A percentile compares a stretch with the other conserved stretches of the same genome.
Evolutionary conservation across 2,113 vertebrate genomes (phyloP).

Genomic region (Sturnira hondurensis): DNA sequence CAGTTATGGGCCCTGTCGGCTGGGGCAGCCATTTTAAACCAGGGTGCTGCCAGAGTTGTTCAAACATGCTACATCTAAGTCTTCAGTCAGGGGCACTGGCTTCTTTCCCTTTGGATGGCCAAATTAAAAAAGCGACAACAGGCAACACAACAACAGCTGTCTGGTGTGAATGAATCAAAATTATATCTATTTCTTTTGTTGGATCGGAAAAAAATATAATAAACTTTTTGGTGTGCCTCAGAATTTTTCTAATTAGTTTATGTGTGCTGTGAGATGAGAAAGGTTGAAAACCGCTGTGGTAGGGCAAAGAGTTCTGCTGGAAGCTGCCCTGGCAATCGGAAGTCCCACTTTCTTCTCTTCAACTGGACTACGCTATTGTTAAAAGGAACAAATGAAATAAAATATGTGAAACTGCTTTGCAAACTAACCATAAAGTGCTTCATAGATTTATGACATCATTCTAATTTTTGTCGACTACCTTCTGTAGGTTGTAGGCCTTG

Average conservation of each 20-base stretch:
- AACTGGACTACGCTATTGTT: not conserved
- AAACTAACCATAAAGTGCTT: conserved; percentile 38
- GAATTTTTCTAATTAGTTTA: not conserved
- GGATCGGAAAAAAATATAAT: not conserved
- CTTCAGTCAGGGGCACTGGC: not conserved
- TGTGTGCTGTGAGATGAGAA: not conserved
- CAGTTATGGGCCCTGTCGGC: conserved; percentile 11
- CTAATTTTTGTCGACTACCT: not conserved
- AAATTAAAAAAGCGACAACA: not conserved
- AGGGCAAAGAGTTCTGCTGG: conserved; percentile 8
- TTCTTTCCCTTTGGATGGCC: not conserved
- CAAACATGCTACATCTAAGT: not conserved
- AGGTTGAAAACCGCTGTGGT: not conserved
- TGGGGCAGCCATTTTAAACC: not conserved
- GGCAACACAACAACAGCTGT: not conserved
- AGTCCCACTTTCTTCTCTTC: conserved; percentile 16
- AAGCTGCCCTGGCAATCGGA: not conserved
- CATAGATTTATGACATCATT: not conserved
- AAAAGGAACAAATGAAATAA: conserved; percentile 16
- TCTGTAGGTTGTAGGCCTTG: not conserved
- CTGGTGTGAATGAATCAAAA: not conserved
- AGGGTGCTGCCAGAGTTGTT: not conserved
- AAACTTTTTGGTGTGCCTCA: not conserved
- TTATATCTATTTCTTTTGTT: not conserved
- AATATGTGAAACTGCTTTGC: conserved; percentile 20